These are phyloP conservation scores for Patiria pectinifera DNA, from an alignment of 53 echinoderm and acorn worm species.

Conservation along the genomic window DNA sequence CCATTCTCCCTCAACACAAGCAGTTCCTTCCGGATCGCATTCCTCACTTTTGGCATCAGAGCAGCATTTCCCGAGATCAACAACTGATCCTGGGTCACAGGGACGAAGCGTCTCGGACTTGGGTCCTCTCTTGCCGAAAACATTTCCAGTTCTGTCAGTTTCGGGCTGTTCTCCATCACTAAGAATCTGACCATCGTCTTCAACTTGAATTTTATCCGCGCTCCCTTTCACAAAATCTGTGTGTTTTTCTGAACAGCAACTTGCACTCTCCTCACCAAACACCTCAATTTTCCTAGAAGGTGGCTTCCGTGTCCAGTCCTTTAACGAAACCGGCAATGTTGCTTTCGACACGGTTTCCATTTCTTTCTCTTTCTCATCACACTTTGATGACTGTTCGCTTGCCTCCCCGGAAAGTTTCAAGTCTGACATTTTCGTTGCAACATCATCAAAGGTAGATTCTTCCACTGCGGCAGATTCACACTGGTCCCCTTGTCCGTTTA, in stretches of 20 bases:
- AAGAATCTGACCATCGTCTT: background rate
- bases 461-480: background rate
- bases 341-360: background rate
- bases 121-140: background rate
- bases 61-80: background rate
- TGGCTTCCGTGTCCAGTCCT: slow-evolving; percentile 38
- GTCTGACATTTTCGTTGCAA: slow-evolving; percentile 3
- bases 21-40: background rate
- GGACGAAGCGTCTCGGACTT: background rate
- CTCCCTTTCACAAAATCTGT: background rate
- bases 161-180: background rate
- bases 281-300: slow-evolving; percentile 48
- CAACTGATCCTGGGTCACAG: background rate
- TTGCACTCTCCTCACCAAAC: slow-evolving; percentile 21
- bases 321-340: background rate
- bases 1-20: background rate
- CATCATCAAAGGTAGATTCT: background rate
- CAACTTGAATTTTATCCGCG: background rate
- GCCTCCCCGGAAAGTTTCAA: slow-evolving; percentile 1
- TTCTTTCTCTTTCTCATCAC: background rate
- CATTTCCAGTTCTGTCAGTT: background rate
- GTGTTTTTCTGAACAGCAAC: background rate
- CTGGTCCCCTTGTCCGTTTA: background rate
- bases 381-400: too few species aligned
- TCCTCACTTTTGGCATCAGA: background rate